These are phyloP conservation scores for Eriocheir sinensis DNA, from an alignment of 1,140 invertebrate species.

Conservation along the genomic window DNA sequence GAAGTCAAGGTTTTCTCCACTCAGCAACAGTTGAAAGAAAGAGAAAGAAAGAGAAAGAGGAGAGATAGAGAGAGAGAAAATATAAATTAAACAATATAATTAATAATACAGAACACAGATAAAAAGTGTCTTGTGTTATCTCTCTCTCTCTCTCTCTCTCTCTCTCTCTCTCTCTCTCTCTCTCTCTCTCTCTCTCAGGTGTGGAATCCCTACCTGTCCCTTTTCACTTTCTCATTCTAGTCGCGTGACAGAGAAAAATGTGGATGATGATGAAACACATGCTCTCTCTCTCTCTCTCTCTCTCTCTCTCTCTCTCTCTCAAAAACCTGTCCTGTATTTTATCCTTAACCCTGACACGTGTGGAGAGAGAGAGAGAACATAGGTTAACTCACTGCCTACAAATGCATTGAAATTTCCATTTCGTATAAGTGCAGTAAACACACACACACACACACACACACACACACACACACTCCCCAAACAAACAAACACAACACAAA, in stretches of 20 bases:
- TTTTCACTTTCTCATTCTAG: not conserved
- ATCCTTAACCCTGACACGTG: not conserved
- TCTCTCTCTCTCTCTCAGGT: not conserved
- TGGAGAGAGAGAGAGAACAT: not conserved
- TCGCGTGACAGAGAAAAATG: not conserved
- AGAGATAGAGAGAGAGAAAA: not conserved
- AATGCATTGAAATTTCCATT: too few species aligned
- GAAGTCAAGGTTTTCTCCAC: not conserved
- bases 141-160: conserved; percentile 26
- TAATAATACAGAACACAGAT: not conserved
- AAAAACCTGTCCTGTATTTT: not conserved
- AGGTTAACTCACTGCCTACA: too few species aligned
- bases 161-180: not conserved
- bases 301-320: conserved; percentile 41
- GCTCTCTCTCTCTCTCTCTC: conserved; percentile 28
- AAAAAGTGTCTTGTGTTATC: not conserved
- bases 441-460: too few species aligned
- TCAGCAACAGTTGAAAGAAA: not conserved
- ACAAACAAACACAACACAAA: too few species aligned
- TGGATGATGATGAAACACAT: not conserved
- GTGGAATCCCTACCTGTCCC: not conserved
- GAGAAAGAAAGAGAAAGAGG: not conserved
- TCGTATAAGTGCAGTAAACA: too few species aligned
- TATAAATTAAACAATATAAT: too few species aligned
- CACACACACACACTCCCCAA: too few species aligned